Percentiles rank a stretch among this genome's conserved stretches.
Evolutionary conservation across 2,888 invertebrate genomes (phyloP).

Genomic region (Heliconius sara): DNA sequence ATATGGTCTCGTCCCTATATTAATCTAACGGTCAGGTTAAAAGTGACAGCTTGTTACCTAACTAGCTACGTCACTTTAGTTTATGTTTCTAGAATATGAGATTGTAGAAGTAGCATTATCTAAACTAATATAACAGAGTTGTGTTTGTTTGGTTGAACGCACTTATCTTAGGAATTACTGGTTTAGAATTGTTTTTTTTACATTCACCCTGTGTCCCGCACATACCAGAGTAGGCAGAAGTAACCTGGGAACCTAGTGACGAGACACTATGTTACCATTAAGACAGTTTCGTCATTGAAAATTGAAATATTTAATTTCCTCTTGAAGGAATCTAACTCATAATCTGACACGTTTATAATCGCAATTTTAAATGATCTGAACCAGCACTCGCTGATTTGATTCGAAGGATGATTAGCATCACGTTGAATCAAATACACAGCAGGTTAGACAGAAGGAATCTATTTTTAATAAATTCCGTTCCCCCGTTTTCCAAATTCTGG

Average conservation of each 20-base stretch:
- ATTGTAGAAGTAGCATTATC: slow-evolving; percentile 2
- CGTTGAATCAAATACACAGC: too few species aligned
- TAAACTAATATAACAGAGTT: not conserved
- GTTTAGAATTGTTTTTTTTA: not conserved
- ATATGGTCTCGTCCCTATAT: slow-evolving; percentile 3
- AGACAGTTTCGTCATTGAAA: not conserved
- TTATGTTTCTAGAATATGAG: not conserved
- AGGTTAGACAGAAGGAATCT: too few species aligned
- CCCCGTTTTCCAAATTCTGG: too few species aligned
- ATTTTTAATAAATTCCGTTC: too few species aligned
- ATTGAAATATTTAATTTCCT: not conserved
- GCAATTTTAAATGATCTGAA: too few species aligned
- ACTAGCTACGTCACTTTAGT: not conserved
- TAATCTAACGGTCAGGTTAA: slow-evolving; percentile 27
- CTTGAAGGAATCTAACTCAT: too few species aligned
- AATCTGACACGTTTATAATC: too few species aligned
- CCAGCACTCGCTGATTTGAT: too few species aligned
- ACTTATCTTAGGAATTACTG: not conserved
- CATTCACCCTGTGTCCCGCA: not conserved
- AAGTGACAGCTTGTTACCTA: slow-evolving; percentile 21
- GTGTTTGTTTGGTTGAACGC: not conserved
- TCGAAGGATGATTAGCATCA: too few species aligned
- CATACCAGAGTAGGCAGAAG: not conserved
- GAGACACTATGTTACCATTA: not conserved
- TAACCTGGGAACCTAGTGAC: not conserved